Conservation (phyloP, 2,888 invertebrate species). For the Neuroscelio doddi region DNA sequence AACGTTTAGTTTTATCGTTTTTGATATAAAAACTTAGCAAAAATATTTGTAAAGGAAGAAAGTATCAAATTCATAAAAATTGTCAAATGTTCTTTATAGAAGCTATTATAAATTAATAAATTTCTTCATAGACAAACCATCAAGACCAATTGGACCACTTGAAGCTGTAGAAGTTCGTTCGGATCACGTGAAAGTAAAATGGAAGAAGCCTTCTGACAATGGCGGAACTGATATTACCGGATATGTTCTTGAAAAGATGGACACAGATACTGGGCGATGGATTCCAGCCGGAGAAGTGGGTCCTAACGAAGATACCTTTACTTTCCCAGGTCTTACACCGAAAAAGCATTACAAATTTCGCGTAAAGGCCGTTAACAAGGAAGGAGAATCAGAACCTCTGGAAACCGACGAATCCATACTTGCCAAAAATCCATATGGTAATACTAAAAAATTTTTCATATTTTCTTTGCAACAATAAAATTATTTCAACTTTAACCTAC, state of each 20-base stretch:
- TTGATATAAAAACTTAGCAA: too few relatives aligned
- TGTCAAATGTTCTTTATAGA: too few relatives aligned
- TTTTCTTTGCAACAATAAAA: background rate
- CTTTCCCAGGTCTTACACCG: constrained; percentile 91
- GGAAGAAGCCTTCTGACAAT: constrained; percentile 91
- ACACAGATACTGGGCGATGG: constrained; percentile 96
- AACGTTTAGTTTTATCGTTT: too few relatives aligned
- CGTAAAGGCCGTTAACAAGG: constrained; percentile 97
- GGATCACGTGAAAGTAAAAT: constrained; percentile 92
- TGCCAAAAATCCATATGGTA: constrained; percentile 97
- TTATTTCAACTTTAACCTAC: too few relatives aligned
- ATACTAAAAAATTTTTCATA: background rate
- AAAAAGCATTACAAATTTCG: constrained; percentile 99
- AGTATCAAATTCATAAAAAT: too few relatives aligned
- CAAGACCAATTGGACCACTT: constrained; percentile 88
- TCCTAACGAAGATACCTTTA: constrained; percentile 85
- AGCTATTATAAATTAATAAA: background rate
- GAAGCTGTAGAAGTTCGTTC: constrained; percentile 91
- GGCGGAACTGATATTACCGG: constrained; percentile 93
- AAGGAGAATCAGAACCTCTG: constrained; percentile 96
- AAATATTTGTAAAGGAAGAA: too few relatives aligned
- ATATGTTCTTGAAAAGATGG: constrained; percentile 96
- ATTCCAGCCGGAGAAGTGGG: constrained; percentile 95
- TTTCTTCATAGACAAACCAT: constrained; percentile 81
- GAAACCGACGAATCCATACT: constrained; percentile 90